Conservation (phyloP, 1,140 invertebrate genomes). For the Amyelois transitella region DNA sequence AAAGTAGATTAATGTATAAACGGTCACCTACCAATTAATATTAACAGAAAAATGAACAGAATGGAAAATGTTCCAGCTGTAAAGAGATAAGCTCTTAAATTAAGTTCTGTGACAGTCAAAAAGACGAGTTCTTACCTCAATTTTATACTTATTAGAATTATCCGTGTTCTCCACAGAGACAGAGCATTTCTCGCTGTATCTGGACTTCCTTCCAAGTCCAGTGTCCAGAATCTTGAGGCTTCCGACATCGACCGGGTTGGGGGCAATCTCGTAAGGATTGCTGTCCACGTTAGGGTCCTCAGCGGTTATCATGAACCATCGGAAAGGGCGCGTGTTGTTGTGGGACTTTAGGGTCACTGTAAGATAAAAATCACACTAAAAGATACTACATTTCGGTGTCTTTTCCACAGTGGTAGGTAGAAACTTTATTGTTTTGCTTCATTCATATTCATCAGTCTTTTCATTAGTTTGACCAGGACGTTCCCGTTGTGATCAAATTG, state of each 20-base stretch:
- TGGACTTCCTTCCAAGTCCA: conserved; percentile 24
- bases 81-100: too few relatives aligned
- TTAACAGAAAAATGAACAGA: neutral
- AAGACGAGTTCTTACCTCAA: conserved; percentile 41
- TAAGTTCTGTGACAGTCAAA: neutral
- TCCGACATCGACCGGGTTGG: conserved; percentile 37
- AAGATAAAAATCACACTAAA: conserved; percentile 2
- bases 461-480: too few relatives aligned
- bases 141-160: conserved; percentile 42
- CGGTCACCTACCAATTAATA: neutral
- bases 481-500: too few relatives aligned
- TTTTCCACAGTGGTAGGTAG: too few relatives aligned
- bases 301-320: conserved; percentile 61
- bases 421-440: too few relatives aligned
- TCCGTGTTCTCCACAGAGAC: conserved; percentile 57
- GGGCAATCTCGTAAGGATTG: conserved; percentile 27
- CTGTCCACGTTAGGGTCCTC: conserved; percentile 53
- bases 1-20: neutral
- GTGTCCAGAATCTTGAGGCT: conserved; percentile 48
- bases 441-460: too few relatives aligned
- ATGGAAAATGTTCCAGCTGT: neutral
- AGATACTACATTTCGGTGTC: too few relatives aligned
- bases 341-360: conserved; percentile 38
- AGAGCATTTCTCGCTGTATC: conserved; percentile 52
- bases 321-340: conserved; percentile 34